Conservation (phyloP, 1,140 invertebrate genomes). For the Ceratitis capitata region DNA sequence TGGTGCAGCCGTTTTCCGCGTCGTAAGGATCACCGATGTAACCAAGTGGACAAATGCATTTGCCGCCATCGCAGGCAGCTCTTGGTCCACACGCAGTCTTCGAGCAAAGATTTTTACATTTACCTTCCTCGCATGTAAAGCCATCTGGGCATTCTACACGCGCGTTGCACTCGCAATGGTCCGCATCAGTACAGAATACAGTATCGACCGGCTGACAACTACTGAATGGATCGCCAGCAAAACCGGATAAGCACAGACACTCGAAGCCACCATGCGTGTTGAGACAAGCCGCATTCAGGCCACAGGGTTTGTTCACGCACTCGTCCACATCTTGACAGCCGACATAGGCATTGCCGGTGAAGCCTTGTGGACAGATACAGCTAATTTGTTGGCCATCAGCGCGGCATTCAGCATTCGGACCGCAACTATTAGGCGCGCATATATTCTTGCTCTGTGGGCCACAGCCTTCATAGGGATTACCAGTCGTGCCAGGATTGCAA, state of each 20-base stretch:
- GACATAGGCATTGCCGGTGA: conserved; percentile 86
- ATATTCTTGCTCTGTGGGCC: conserved; percentile 74
- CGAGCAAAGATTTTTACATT: conserved; percentile 79
- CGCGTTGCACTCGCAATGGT: conserved; percentile 75
- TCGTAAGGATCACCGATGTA: conserved; percentile 82
- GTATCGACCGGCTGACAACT: conserved; percentile 76
- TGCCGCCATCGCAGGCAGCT: conserved; percentile 81
- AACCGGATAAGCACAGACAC: conserved; percentile 84
- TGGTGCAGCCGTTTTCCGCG: conserved; percentile 73
- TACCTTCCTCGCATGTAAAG: conserved; percentile 75
- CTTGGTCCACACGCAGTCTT: conserved; percentile 81
- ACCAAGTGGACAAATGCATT: conserved; percentile 82
- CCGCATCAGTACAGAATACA: conserved; percentile 74
- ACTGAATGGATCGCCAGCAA: conserved; percentile 85
- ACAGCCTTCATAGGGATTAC: conserved; percentile 89
- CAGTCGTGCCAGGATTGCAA: conserved; percentile 83
- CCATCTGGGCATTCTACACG: conserved; percentile 79
- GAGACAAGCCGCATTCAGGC: conserved; percentile 85
- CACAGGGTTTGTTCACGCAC: conserved; percentile 83
- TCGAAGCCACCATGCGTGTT: conserved; percentile 88
- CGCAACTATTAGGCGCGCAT: conserved; percentile 80
- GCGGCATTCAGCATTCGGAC: conserved; percentile 80
- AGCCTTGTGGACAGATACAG: conserved; percentile 84
- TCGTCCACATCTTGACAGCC: conserved; percentile 88
- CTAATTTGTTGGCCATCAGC: conserved; percentile 78